Conservation (phyloP, 2,888 invertebrate species). For the Spisula subtruncata region DNA sequence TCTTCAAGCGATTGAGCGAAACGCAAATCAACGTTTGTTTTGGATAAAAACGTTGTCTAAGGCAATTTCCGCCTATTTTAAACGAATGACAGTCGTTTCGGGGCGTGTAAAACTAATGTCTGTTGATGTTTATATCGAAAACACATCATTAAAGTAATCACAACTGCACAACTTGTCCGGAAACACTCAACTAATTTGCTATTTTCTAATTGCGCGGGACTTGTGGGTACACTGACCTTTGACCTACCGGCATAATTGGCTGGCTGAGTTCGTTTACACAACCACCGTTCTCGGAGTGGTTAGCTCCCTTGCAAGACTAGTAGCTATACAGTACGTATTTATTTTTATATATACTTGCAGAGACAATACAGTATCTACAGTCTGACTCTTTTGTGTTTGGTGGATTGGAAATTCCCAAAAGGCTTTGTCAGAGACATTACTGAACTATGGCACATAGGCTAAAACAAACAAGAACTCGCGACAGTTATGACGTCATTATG, state of each 20-base stretch:
- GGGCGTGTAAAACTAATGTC: not conserved
- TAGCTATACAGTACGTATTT: too few species aligned
- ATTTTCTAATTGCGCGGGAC: conserved; percentile 76
- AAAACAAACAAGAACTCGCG: too few species aligned
- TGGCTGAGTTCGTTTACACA: conserved; percentile 17
- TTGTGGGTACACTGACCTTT: conserved; percentile 75
- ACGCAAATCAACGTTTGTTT: not conserved
- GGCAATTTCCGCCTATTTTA: not conserved
- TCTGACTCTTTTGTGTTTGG: too few species aligned
- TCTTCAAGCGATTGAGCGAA: not conserved
- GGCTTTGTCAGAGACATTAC: too few species aligned
- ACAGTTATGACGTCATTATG: too few species aligned
- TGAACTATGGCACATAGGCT: too few species aligned
- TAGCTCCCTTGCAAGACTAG: too few species aligned
- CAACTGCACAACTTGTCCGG: conserved; percentile 19
- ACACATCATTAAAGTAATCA: not conserved
- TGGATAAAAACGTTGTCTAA: not conserved
- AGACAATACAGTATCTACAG: too few species aligned
- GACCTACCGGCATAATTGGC: conserved; percentile 48
- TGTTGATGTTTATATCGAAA: not conserved
- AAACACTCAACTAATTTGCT: conserved; percentile 45
- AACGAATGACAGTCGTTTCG: not conserved
- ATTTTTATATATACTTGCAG: too few species aligned
- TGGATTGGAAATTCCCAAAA: too few species aligned
- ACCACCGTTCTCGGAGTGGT: too few species aligned